A percentile compares a stretch with the other conserved stretches of the same genome.
These are phyloP conservation scores for Cyprinodon tularosa DNA, from an alignment of 2,113 vertebrate genomes.

Conservation along the genomic window DNA sequence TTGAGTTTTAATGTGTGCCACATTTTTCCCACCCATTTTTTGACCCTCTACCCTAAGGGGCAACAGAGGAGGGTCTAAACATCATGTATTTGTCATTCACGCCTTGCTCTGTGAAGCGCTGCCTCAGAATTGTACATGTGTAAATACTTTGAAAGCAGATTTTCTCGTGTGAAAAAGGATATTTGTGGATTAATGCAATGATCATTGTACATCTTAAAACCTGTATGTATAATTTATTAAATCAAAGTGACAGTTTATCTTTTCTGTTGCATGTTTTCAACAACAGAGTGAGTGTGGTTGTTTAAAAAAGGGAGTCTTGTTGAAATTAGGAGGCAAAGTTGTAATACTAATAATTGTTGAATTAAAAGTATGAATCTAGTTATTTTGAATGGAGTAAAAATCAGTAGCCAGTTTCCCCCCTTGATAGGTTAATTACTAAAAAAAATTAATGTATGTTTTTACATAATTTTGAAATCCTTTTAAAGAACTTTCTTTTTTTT, in stretches of 20 bases:
- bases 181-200: slow-evolving; percentile 86
- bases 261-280: slow-evolving; percentile 23
- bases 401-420: neutral
- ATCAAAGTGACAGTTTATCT: slow-evolving; percentile 88
- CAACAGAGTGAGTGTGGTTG: neutral
- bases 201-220: slow-evolving; percentile 93
- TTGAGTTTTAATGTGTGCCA: slow-evolving; percentile 35
- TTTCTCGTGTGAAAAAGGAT: slow-evolving; percentile 76
- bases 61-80: slow-evolving; percentile 1
- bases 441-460: neutral
- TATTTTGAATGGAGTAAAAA: too few relatives aligned
- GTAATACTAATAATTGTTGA: neutral
- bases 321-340: neutral
- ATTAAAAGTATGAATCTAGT: neutral
- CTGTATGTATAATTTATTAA: slow-evolving; percentile 99
- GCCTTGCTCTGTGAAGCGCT: slow-evolving; percentile 81
- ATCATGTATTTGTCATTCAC: slow-evolving; percentile 73
- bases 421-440: neutral
- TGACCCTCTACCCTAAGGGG: neutral
- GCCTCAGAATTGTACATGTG: slow-evolving; percentile 91
- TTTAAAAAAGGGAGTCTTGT: neutral
- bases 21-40: slow-evolving; percentile 30
- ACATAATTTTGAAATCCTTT: too few relatives aligned
- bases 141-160: slow-evolving; percentile 88
- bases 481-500: too few relatives aligned